Evolutionary conservation across 2,888 invertebrate species (phyloP), one percentile per base, ranked within the genome.

Genomic region (Scaptodrosophila latifasciaeformis): DNA sequence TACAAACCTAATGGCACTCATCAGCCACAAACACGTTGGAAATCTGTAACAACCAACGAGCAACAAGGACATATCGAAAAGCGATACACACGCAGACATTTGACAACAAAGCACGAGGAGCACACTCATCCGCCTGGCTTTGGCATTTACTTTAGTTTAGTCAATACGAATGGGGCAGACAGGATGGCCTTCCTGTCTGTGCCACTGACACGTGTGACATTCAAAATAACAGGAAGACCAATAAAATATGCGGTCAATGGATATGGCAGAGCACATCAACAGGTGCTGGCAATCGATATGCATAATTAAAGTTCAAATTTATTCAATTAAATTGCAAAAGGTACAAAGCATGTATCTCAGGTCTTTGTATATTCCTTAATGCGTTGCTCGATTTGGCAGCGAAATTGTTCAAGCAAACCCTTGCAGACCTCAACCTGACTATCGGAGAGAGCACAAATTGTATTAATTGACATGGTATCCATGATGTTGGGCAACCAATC

Each of bases 361-460:
- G n/a, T 29, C 30, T 62, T 52, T 7, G 39, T 48, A 39, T 59
- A 92, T 35, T 88, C 87, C 39, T 87, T 86, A 90, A 98, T 96
- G 71, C 97, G 90, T 9, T 90, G 88, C 85, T 96, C 94, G 48
- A 99, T 88, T 83, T 94, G 93, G 0, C 96, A 96, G 79, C 96
- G 89, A 88, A 97, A 98, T 86, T 98, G 96, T 29, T 96, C 89
- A 81, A 98, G 95, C 44, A 99, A 88, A n/a, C 94, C 94, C 85
- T 97, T 97, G 2, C 97, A 96, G 0, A 98, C 97, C 97, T 96
- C 98, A 15, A 98, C 98, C 30, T 99, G 99, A 69, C 97, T 97
- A 85, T 98, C 97, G 37, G 95, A 97, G 51, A 99, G 87, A 13
- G 97, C 97, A 87, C 99, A 99, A 86, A 99, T 99, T 7, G 98